These are phyloP conservation scores for Psylliodes chrysocephalus DNA, from an alignment of 2,888 invertebrate genomes.

Conservation along the genomic window DNA sequence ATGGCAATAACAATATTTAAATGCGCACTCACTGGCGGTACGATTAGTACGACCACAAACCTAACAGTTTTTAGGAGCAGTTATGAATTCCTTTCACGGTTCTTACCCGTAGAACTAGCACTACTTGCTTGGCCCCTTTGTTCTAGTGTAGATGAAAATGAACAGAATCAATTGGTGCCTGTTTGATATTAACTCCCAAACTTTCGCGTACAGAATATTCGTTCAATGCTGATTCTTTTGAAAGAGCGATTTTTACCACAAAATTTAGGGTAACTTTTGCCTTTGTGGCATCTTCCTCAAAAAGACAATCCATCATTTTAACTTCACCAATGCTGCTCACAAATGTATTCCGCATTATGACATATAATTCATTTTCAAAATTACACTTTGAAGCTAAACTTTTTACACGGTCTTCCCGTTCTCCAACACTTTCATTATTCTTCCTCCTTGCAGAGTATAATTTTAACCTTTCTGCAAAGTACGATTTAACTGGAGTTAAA, in stretches of 20 bases:
- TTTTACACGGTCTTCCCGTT: conserved; percentile 36
- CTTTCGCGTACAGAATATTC: conserved; percentile 18
- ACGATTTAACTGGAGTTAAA: conserved; percentile 8
- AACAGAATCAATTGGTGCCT: background rate
- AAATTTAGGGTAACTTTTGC: background rate
- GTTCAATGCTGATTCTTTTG: conserved; percentile 28
- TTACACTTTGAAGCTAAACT: conserved; percentile 34
- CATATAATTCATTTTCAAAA: conserved; percentile 25
- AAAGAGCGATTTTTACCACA: conserved; percentile 17
- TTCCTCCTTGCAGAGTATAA: conserved; percentile 17
- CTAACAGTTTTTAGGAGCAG: conserved; percentile 12
- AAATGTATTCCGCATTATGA: too few species aligned
- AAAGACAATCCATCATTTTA: conserved; percentile 27
- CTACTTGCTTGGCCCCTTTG: too few species aligned
- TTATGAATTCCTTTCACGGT: conserved; percentile 6
- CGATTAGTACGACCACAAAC: conserved; percentile 26
- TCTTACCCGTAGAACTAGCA: conserved; percentile 1
- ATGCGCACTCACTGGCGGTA: conserved; percentile 15
- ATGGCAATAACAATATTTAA: conserved; percentile 1
- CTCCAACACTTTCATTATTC: too few species aligned
- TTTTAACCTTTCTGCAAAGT: conserved; percentile 22
- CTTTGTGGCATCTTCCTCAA: conserved; percentile 34
- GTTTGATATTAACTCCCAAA: too few species aligned
- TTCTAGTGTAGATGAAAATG: too few species aligned
- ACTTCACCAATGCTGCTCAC: conserved; percentile 31